phyloP scores from a whole-genome alignment of 1,140 invertebrate genomes.

The Uloborus diversus region DNA sequence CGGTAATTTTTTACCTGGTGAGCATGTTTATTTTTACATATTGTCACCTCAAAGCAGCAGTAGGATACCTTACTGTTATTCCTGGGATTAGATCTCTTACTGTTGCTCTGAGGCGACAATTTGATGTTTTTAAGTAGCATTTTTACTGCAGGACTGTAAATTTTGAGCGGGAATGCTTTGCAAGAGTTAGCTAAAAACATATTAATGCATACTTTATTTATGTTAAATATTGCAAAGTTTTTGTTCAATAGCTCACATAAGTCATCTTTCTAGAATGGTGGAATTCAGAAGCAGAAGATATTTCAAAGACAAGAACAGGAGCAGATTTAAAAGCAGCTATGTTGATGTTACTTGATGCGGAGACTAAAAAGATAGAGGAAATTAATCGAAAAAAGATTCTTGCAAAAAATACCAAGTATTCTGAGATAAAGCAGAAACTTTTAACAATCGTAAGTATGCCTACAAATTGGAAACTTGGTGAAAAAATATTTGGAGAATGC shows the following conservation, averaged over 20 bases:
- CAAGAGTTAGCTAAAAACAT: background rate
- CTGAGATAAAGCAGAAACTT: background rate
- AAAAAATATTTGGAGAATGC: too few species aligned
- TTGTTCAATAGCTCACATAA: too few species aligned
- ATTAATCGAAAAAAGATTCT: constrained; percentile 16
- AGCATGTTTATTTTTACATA: too few species aligned
- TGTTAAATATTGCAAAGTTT: background rate
- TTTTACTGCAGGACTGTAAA: background rate
- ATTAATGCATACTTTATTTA: background rate
- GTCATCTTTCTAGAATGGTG: constrained; percentile 12
- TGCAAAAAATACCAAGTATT: background rate
- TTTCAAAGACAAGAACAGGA: constrained; percentile 4
- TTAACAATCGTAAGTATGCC: constrained; percentile 18
- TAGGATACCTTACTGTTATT: too few species aligned
- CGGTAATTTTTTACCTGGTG: too few species aligned
- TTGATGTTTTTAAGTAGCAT: background rate
- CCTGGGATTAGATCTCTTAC: background rate
- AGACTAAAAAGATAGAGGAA: constrained; percentile 17
- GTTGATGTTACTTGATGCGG: constrained; percentile 20
- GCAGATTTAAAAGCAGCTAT: constrained; percentile 30
- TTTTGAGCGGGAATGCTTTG: background rate
- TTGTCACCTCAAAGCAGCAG: too few species aligned
- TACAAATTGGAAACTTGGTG: too few species aligned
- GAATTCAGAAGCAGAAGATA: constrained; percentile 13
- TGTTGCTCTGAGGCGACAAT: background rate